phyloP scores from a whole-genome alignment of 2,797 vertebrate species.

The Spinus olivaceus region DNA sequence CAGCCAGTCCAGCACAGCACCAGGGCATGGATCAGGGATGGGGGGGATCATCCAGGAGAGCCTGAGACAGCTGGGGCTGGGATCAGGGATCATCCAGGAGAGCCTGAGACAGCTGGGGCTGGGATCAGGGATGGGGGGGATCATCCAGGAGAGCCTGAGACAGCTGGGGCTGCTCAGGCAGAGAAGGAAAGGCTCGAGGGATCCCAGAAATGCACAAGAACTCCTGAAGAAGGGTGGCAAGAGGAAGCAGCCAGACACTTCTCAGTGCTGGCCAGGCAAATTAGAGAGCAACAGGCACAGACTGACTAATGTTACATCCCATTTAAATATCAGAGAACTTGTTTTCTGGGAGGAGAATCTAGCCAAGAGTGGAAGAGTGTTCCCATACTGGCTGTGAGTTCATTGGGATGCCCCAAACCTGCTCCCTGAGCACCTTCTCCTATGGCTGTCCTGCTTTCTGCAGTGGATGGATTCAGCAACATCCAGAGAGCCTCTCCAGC shows the following conservation, averaged over 20 bases:
- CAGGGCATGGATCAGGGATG: neutral
- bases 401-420: neutral
- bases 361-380: neutral
- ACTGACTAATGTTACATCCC: neutral
- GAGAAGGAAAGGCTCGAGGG: fast-evolving
- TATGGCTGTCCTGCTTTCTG: neutral
- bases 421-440: neutral
- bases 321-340: neutral
- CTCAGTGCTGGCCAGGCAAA: neutral
- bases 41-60: neutral
- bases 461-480: neutral
- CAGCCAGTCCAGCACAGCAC: neutral
- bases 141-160: neutral
- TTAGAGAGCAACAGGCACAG: neutral
- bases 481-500: neutral
- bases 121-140: neutral
- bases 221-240: neutral
- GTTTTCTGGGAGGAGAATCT: neutral
- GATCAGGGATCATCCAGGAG: too few relatives aligned
- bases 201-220: neutral
- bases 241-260: neutral
- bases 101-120: too few relatives aligned
- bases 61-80: neutral
- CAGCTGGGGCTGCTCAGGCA: neutral
- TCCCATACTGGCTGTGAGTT: neutral